These are phyloP conservation scores for Chesias legatella DNA, from an alignment of 2,888 invertebrate genomes.

Conservation along the genomic window DNA sequence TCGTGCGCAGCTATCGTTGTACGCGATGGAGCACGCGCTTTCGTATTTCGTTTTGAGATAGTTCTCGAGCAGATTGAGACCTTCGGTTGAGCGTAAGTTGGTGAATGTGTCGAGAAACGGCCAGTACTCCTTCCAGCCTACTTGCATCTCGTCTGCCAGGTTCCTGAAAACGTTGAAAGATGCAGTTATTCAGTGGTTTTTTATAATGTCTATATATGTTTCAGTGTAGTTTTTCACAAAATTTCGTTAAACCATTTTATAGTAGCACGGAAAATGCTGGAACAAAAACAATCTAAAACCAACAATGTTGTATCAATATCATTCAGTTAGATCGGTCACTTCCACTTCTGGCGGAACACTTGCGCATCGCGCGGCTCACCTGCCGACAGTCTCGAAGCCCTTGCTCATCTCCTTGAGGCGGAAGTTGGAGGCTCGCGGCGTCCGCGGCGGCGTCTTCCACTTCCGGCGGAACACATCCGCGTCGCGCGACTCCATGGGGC, in stretches of 20 bases:
- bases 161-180: conserved; percentile 64
- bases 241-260: no score
- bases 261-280: no score
- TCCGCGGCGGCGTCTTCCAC: conserved; percentile 90
- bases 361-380: conserved; percentile 50
- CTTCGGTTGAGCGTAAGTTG: conserved; percentile 87
- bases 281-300: no score
- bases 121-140: conserved; percentile 96
- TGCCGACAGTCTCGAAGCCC: conserved; percentile 92
- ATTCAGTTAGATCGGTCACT: no score
- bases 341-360: no score
- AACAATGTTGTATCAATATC: no score
- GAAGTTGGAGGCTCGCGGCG: conserved; percentile 44
- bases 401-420: conserved; percentile 89
- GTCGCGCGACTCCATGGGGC: conserved; percentile 90
- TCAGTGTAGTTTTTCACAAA: no score
- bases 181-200: no score
- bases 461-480: conserved; percentile 86
- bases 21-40: conserved; percentile 59
- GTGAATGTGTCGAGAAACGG: conserved; percentile 91
- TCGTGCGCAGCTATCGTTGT: conserved; percentile 57
- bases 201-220: no score
- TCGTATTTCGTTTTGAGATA: conserved; percentile 83
- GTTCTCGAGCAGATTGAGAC: conserved; percentile 86
- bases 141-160: conserved; percentile 85